Evolutionary conservation across 2,888 invertebrate species (phyloP), one percentile per base, ranked within the genome.

Genomic region (Drosophila nr. perissopoda): DNA sequence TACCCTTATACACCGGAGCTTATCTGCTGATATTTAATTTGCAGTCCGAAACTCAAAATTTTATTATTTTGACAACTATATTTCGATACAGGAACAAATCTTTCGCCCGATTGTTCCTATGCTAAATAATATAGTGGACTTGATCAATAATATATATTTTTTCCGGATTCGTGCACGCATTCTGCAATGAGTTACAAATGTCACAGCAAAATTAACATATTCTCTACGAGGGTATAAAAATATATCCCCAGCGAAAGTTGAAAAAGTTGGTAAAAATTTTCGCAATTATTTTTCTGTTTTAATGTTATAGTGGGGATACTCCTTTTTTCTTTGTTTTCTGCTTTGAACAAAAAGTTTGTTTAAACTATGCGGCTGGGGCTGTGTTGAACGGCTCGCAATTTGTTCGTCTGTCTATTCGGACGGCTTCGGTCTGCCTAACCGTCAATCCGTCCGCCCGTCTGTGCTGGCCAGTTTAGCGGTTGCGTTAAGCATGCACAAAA

Each of bases 201-300:
- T 21, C 6, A 13, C 2, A 0, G 21, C 25, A 25, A 25, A 45
- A 4, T 25, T 16, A 16, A 25, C 7, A 25, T 25, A 25, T 16
- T 4, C 4, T 45, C 8, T 4, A 25, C 8, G 8, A 45, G 25
- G 16, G 25, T 25, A 45, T 45, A 25, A 2, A 16, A 8, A 45
- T 56, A 38, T 38, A 56, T 56, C n/a, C 67, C 69, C 52, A 71
- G 75, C 59, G 68, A 80, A 87, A 87, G 83, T 83, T 78, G 72
- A 80, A 88, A 87, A 90, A 81, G 75, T 88, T 78, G 51, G 76
- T 71, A 73, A 72, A 86, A 87, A 89, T 87, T 89, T 86, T 87
- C 74, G 82, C 85, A 86, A 86, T 86, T 89, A 89, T 86, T 89
- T 86, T 86, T 87, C 82, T 86, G 82, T 86, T 86, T 86, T 73